phyloP scores from a whole-genome alignment of 2,113 vertebrate species.

The Chascanopsetta lugubris region DNA sequence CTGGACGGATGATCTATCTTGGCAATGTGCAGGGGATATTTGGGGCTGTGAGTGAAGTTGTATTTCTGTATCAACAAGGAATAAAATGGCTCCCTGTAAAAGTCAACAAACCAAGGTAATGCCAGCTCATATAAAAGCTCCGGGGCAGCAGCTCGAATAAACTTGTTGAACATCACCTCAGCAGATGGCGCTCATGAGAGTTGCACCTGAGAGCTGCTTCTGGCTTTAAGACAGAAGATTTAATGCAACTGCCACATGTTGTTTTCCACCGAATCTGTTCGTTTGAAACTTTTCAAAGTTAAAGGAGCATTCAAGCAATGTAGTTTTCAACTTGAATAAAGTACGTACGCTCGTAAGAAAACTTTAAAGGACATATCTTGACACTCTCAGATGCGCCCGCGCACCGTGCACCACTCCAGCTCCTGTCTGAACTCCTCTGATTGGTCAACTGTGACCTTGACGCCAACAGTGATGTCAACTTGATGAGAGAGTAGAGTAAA shows the following conservation, averaged over 20 bases:
- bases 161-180: conserved; percentile 13
- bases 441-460: too few relatives aligned
- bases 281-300: too few relatives aligned
- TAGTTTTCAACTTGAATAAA: background rate
- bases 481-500: too few relatives aligned
- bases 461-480: too few relatives aligned
- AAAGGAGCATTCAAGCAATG: background rate
- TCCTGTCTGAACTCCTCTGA: too few relatives aligned
- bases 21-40: conserved; percentile 25
- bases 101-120: conserved; percentile 51
- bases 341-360: background rate
- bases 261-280: too few relatives aligned
- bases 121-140: conserved; percentile 35
- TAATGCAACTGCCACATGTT: background rate
- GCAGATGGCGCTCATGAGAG: conserved; percentile 14
- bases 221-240: too few relatives aligned
- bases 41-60: conserved; percentile 35
- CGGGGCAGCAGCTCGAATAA: conserved; percentile 17
- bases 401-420: too few relatives aligned
- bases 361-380: too few relatives aligned
- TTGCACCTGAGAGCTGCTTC: conserved; percentile 13
- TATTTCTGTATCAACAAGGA: conserved; percentile 46
- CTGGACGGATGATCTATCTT: conserved; percentile 24
- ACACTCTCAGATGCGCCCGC: too few relatives aligned
- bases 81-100: conserved; percentile 40